Evolutionary conservation across 2,113 vertebrate genomes (phyloP), one percentile per base, ranked within the genome.

Genomic region (Ochotona curzoniae): DNA sequence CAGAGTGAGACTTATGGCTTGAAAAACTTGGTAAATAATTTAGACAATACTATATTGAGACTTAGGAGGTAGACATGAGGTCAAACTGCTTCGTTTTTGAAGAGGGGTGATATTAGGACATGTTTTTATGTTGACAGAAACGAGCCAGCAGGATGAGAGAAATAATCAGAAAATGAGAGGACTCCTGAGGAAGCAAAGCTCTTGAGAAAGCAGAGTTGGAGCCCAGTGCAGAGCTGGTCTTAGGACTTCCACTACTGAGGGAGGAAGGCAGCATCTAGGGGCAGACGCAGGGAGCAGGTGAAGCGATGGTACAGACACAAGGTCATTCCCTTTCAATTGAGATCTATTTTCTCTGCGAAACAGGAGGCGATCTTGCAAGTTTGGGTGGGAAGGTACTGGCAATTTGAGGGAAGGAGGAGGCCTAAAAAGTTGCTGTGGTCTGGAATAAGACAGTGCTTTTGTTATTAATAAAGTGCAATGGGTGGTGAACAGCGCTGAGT

Each of bases 361-460:
- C 25, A 14, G 15, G 75, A 90, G 54, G 49, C 25, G 44, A 61
- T 69, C 69, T 87, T 88, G 35, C 61, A 26, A 87, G 38, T 18
- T 54, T 32, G 57, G 9, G 8, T 69, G 67, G 44, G 44, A 71
- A n/a, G 25, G 5, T 7, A 30, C 2, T 87, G 13, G 32, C 79
- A 25, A 70, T 80, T 1, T 87, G 35, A 93, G 78, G 71, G 64
- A 28, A 85, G 23, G 13, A 75, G 61, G 87, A 61, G 26, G 54
- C 67, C 54, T 57, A 47, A 61, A 73, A 66, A 51, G 67, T 7
- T 73, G 28, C 67, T 51, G 32, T 49, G 51, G 28, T 64, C 32
- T 35, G 83, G 51, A 89, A 83, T 57, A 69, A 89, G 63, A 70
- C 51, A 63, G 28, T 93, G 30, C 75, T 83, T 80, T 92, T 83